These are phyloP conservation scores for Silurus aristotelis DNA, from an alignment of 2,797 vertebrate species.

Conservation along the genomic window DNA sequence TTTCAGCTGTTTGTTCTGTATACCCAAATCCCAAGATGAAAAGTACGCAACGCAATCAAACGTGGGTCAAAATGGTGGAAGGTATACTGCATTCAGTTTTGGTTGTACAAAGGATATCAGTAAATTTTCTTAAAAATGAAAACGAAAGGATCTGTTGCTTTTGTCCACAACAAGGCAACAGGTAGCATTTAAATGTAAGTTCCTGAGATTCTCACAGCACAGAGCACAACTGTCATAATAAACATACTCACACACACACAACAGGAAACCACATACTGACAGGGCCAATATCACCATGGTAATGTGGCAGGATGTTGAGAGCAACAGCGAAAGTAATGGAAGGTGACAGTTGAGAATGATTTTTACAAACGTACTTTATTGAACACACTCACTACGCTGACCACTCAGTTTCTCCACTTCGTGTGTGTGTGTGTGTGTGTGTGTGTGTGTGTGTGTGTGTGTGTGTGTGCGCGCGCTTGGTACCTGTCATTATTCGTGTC, in stretches of 20 bases:
- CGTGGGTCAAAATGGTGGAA: background rate
- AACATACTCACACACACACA: slow-evolving; percentile 61
- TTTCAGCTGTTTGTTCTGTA: background rate
- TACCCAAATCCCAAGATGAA: background rate
- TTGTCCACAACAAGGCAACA: background rate
- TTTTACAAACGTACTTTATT: background rate
- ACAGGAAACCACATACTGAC: slow-evolving; percentile 81
- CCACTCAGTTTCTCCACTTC: background rate
- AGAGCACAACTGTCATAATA: slow-evolving; percentile 37
- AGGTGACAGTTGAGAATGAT: slow-evolving; percentile 54
- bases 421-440: background rate
- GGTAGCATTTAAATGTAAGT: background rate
- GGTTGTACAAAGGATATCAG: background rate
- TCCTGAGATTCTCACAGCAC: background rate
- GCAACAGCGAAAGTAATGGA: slow-evolving; percentile 51
- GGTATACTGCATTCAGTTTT: background rate
- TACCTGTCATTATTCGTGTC: slow-evolving; percentile 69
- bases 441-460: background rate
- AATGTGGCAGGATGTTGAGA: slow-evolving; percentile 75
- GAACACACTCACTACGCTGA: background rate
- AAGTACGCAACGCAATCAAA: background rate
- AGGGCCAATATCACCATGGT: slow-evolving; percentile 65
- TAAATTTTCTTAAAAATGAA: background rate
- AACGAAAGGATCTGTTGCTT: background rate
- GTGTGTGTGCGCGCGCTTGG: background rate